Conservation (phyloP, 2,888 invertebrate genomes). For the Spisula solida region DNA sequence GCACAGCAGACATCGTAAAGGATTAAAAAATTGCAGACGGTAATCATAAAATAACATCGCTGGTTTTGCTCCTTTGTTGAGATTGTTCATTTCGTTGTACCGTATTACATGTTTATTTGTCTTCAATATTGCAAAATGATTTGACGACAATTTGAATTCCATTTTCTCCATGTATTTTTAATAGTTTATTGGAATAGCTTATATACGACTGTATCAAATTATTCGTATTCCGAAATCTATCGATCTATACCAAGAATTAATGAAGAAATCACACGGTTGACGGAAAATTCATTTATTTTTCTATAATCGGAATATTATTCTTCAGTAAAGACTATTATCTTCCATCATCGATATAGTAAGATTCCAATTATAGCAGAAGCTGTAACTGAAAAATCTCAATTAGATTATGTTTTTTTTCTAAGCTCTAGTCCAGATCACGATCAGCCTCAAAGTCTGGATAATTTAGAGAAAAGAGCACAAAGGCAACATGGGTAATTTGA, state of each 20-base stretch:
- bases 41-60: background rate
- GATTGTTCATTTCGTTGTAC: background rate
- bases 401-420: conserved; percentile 12
- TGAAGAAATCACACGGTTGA: conserved; percentile 19
- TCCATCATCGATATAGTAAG: background rate
- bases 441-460: conserved; percentile 5
- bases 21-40: background rate
- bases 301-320: conserved; percentile 18
- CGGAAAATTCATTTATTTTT: conserved; percentile 19
- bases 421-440: background rate
- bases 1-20: background rate
- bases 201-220: background rate
- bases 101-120: background rate
- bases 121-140: background rate
- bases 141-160: background rate
- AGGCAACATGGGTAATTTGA: conserved; percentile 18
- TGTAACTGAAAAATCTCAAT: conserved; percentile 9
- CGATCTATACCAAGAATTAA: background rate
- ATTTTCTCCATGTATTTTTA: background rate
- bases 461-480: conserved; percentile 10
- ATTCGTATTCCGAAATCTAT: conserved; percentile 4
- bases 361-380: background rate
- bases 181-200: background rate
- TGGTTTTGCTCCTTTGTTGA: background rate
- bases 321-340: background rate